Percentiles rank a stretch among this genome's conserved stretches.
Evolutionary conservation across 2,797 vertebrate genomes (phyloP).

Genomic region (Anguilla megastoma): DNA sequence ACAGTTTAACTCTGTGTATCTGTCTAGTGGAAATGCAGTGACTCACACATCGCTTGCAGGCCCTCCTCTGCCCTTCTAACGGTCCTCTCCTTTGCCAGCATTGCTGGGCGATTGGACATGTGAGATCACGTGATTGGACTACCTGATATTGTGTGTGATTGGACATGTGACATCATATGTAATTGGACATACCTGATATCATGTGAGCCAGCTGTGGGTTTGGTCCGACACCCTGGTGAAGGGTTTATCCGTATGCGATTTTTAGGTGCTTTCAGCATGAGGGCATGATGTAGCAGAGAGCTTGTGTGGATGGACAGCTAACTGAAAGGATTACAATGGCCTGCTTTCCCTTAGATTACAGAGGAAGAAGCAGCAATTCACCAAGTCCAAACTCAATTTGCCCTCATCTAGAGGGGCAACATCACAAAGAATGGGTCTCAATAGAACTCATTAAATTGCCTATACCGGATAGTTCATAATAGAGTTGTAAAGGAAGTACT

Average conservation of each 20-base stretch:
- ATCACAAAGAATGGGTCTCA: neutral
- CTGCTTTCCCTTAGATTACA: constrained; percentile 15
- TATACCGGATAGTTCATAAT: too few species aligned
- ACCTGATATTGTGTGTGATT: neutral
- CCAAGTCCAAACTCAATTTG: neutral
- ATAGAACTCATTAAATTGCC: neutral
- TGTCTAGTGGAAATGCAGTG: constrained; percentile 16
- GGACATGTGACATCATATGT: too few species aligned
- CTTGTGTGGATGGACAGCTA: constrained; percentile 50
- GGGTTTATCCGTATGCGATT: neutral
- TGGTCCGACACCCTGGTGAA: neutral
- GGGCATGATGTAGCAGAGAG: neutral
- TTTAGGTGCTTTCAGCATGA: neutral
- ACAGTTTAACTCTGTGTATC: constrained; percentile 18
- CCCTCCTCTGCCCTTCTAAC: neutral
- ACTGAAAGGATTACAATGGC: constrained; percentile 55
- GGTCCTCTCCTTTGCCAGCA: neutral
- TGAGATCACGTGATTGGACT: neutral
- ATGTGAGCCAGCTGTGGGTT: neutral
- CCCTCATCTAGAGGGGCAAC: neutral
- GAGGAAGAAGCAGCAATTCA: neutral
- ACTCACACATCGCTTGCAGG: constrained; percentile 54
- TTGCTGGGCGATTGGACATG: neutral
- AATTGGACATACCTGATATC: neutral
- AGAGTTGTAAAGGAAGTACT: too few species aligned